Conservation (phyloP, 2,888 invertebrate genomes). For the Cepaea hortensis region DNA sequence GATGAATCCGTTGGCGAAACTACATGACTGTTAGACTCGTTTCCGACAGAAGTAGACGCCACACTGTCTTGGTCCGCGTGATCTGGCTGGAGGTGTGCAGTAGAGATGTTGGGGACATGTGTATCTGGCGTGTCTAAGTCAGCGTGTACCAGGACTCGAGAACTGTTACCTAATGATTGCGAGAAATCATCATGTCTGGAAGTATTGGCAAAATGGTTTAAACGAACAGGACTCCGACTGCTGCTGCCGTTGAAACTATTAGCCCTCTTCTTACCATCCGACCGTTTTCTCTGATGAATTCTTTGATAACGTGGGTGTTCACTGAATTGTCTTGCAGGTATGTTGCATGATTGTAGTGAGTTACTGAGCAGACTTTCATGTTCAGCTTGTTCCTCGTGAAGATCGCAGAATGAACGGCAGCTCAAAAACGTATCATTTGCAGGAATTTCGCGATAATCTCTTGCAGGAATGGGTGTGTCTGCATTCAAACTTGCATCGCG, state of each 20-base stretch:
- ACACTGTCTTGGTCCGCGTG: neutral
- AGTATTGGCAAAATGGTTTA: neutral
- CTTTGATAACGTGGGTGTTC: neutral
- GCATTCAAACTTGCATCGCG: too few species aligned
- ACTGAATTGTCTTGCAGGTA: neutral
- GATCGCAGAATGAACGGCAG: neutral
- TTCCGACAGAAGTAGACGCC: neutral
- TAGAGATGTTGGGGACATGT: neutral
- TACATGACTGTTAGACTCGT: neutral
- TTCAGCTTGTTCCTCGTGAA: neutral
- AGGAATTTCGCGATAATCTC: neutral
- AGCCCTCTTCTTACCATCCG: neutral
- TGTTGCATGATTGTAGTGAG: neutral
- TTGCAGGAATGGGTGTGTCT: neutral
- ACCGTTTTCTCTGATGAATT: neutral
- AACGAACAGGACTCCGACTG: too few species aligned
- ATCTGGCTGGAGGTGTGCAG: neutral
- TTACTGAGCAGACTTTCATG: constrained; percentile 6
- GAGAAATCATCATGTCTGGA: neutral
- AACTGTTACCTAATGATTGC: too few species aligned
- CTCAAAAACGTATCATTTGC: neutral
- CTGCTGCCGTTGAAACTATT: neutral
- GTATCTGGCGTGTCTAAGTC: neutral
- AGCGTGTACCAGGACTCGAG: neutral
- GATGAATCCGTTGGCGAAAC: neutral